A percentile compares a stretch with the other conserved stretches of the same genome.
Conservation (phyloP, 2,888 invertebrate species). For the Drosophila setosimentum region DNA sequence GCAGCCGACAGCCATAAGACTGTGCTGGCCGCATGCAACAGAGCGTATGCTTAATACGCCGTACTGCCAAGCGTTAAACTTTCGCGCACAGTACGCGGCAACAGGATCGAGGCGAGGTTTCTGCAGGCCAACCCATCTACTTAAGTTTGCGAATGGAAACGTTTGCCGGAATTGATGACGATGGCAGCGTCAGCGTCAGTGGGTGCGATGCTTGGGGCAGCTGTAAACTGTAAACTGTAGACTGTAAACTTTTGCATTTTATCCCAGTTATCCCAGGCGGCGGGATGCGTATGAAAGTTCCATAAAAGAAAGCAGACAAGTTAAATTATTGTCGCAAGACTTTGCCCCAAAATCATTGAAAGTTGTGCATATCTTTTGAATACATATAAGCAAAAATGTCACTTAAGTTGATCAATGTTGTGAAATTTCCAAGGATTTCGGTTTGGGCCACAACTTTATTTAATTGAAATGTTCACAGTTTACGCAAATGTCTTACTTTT, state of each 20-base stretch:
- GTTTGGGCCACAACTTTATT: slow-evolving; percentile 50
- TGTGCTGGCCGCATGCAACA: slow-evolving; percentile 47
- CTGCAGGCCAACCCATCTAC: neutral
- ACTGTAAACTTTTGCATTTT: slow-evolving; percentile 58
- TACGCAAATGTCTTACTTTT: slow-evolving; percentile 36
- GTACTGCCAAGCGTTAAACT: slow-evolving; percentile 49
- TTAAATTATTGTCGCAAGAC: slow-evolving; percentile 52
- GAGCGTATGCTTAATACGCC: slow-evolving; percentile 70
- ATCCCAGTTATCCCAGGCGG: slow-evolving; percentile 31
- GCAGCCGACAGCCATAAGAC: slow-evolving; percentile 3
- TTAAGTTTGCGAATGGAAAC: slow-evolving; percentile 34
- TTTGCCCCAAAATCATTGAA: slow-evolving; percentile 37
- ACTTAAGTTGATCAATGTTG: slow-evolving; percentile 34
- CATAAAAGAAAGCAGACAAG: slow-evolving; percentile 42
- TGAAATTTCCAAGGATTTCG: slow-evolving; percentile 19
- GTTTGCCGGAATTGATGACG: slow-evolving; percentile 28
- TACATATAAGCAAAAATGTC: slow-evolving; percentile 20
- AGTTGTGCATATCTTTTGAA: slow-evolving; percentile 34
- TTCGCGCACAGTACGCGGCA: slow-evolving; percentile 13
- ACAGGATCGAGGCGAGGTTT: neutral
- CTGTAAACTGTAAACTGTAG: slow-evolving; percentile 58
- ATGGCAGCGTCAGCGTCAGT: slow-evolving; percentile 21
- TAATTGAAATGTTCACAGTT: slow-evolving; percentile 62
- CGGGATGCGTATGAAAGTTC: slow-evolving; percentile 21
- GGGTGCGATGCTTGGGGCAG: slow-evolving; percentile 36